Conservation (phyloP, 2,797 vertebrate genomes). For the Aselliscus stoliczkanus region DNA sequence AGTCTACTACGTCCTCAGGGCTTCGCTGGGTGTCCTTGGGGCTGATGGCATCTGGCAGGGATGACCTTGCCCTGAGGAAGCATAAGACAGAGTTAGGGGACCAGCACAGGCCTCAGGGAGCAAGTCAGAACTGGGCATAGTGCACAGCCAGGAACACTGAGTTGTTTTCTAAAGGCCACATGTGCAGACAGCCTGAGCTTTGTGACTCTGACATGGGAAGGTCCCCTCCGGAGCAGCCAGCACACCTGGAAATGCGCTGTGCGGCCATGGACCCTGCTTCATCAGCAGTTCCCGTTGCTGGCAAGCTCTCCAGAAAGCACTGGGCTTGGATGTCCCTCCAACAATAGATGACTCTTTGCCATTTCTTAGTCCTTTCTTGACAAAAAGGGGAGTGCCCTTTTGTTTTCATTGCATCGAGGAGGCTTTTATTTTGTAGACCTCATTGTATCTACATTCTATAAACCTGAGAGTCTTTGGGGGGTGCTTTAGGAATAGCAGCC, state of each 20-base stretch:
- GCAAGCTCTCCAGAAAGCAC: background rate
- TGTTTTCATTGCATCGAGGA: background rate
- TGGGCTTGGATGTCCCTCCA: background rate
- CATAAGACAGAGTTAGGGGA: background rate
- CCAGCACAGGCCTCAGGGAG: background rate
- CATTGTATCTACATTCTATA: background rate
- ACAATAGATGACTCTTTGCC: background rate
- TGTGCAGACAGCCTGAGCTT: background rate
- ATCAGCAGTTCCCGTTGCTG: background rate
- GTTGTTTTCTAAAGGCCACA: background rate
- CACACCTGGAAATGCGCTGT: background rate
- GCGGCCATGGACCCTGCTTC: background rate
- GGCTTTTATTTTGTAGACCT: background rate
- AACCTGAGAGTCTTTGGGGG: background rate
- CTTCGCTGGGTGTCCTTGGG: background rate
- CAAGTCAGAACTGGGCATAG: background rate
- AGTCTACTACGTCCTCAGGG: background rate
- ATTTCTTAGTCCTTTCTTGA: background rate
- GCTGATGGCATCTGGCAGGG: background rate
- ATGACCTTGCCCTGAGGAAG: background rate
- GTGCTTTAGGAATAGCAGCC: background rate
- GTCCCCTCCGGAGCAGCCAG: background rate
- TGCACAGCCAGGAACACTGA: background rate
- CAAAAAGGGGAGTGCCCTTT: background rate
- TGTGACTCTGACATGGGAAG: background rate